Percentiles rank a stretch among this genome's conserved stretches.
These are phyloP conservation scores for Pseudopipra pipra DNA, from an alignment of 2,113 vertebrate species.

Conservation along the genomic window DNA sequence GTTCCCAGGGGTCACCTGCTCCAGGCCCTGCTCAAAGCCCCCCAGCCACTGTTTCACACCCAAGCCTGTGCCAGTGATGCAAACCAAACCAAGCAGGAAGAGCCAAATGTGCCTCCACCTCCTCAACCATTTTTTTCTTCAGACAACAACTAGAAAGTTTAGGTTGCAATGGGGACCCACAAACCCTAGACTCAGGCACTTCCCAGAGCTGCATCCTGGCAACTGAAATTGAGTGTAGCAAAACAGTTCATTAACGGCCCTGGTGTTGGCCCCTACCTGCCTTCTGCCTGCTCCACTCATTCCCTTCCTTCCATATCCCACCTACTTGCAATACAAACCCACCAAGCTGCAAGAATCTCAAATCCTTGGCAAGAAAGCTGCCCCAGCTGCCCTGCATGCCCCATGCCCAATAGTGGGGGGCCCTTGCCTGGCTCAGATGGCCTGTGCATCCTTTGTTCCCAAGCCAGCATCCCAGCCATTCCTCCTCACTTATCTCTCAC, in stretches of 20 bases:
- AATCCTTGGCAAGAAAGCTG: not conserved
- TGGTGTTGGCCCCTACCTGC: not conserved
- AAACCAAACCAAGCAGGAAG: not conserved
- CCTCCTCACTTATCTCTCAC: fast-evolving
- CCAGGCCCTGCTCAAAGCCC: not conserved
- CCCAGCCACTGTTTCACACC: not conserved
- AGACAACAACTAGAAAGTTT: not conserved
- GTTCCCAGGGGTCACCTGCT: not conserved
- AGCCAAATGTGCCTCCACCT: not conserved
- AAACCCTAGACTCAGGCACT: not conserved
- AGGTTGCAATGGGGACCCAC: not conserved
- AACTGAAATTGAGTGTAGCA: not conserved
- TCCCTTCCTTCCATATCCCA: not conserved
- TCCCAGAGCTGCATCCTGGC: not conserved
- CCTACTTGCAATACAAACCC: not conserved
- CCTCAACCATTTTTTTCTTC: not conserved
- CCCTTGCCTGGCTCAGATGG: not conserved
- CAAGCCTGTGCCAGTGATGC: not conserved
- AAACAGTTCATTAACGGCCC: not conserved
- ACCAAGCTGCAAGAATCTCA: not conserved
- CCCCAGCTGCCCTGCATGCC: not conserved
- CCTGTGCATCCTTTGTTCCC: fast-evolving
- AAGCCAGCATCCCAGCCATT: not conserved
- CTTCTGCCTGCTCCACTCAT: not conserved
- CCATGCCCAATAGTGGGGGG: fast-evolving